These are phyloP conservation scores for Lamprotornis superbus DNA, from an alignment of 2,113 vertebrate genomes.

Conservation along the genomic window DNA sequence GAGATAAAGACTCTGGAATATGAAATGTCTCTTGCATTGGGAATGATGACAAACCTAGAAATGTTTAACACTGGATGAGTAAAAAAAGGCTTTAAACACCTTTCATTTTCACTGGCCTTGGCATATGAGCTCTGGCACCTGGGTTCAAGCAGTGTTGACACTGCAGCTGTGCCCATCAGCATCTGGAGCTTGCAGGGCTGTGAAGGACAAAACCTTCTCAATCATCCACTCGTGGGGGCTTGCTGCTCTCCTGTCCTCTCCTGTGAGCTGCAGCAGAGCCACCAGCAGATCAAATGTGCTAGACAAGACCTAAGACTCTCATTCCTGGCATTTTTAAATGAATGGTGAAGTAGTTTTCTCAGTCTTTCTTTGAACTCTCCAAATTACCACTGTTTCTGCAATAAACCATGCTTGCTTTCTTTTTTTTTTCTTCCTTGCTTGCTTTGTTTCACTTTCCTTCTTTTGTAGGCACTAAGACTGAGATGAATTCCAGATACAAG, in stretches of 20 bases:
- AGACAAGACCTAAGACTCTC: neutral
- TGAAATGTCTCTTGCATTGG: neutral
- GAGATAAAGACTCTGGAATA: neutral
- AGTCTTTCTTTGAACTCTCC: neutral
- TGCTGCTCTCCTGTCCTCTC: neutral
- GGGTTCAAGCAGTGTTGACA: neutral
- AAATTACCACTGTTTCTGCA: neutral
- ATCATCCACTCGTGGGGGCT: accelerated
- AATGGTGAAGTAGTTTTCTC: neutral
- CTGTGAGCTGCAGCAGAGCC: neutral
- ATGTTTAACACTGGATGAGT: neutral
- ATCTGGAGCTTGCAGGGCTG: neutral
- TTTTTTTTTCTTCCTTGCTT: neutral
- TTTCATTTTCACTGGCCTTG: neutral
- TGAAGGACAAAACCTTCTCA: neutral
- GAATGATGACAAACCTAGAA: neutral
- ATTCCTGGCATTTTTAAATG: neutral
- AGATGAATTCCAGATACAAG: conserved; percentile 45
- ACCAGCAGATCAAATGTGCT: neutral
- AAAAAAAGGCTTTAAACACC: neutral
- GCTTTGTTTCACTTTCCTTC: conserved; percentile 39
- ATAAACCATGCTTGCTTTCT: neutral
- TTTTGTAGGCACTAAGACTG: conserved; percentile 52
- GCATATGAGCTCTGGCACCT: neutral
- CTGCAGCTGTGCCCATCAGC: neutral